These are phyloP conservation scores for Marasmarcha lunaedactyla DNA, from an alignment of 2,888 invertebrate species.

Conservation along the genomic window DNA sequence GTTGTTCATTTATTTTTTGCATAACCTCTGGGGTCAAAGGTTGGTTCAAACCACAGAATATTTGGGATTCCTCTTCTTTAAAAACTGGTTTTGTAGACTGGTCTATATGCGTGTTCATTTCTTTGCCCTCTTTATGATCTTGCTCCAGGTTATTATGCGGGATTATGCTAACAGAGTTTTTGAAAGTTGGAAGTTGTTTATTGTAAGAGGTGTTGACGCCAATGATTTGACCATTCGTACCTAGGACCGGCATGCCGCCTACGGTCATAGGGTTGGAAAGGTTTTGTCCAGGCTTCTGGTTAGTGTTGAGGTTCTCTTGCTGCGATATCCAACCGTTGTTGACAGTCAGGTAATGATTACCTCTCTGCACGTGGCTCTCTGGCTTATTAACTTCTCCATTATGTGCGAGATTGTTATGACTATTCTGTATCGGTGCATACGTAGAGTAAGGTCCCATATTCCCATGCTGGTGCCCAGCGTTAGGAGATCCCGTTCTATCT, in stretches of 20 bases:
- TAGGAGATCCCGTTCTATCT: slow-evolving; percentile 34
- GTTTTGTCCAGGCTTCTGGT: slow-evolving; percentile 29
- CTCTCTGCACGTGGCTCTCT: slow-evolving; percentile 46
- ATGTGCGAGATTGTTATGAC: slow-evolving; percentile 24
- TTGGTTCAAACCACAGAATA: slow-evolving; percentile 56
- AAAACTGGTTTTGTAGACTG: slow-evolving; percentile 27
- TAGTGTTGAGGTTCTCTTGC: slow-evolving; percentile 37
- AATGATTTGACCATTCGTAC: slow-evolving; percentile 72
- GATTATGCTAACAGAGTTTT: slow-evolving; percentile 26
- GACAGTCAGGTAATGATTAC: slow-evolving; percentile 58
- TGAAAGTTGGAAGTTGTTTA: slow-evolving; percentile 34
- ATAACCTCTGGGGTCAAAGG: slow-evolving; percentile 62
- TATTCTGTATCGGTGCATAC: slow-evolving; percentile 26
- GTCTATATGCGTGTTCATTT: slow-evolving; percentile 23
- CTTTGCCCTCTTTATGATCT: slow-evolving; percentile 43
- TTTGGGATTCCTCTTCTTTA: slow-evolving; percentile 55
- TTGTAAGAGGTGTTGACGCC: slow-evolving; percentile 62
- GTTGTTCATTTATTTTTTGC: slow-evolving; percentile 69
- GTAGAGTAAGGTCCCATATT: slow-evolving; percentile 26
- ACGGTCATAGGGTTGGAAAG: slow-evolving; percentile 29
- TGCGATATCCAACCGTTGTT: slow-evolving; percentile 63
- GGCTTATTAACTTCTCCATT: slow-evolving; percentile 42
- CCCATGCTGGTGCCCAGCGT: slow-evolving; percentile 27
- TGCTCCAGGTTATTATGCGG: slow-evolving; percentile 27
- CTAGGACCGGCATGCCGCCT: slow-evolving; percentile 51